phyloP scores from a whole-genome alignment of 2,888 invertebrate genomes.

The Megalurothrips usitatus region DNA sequence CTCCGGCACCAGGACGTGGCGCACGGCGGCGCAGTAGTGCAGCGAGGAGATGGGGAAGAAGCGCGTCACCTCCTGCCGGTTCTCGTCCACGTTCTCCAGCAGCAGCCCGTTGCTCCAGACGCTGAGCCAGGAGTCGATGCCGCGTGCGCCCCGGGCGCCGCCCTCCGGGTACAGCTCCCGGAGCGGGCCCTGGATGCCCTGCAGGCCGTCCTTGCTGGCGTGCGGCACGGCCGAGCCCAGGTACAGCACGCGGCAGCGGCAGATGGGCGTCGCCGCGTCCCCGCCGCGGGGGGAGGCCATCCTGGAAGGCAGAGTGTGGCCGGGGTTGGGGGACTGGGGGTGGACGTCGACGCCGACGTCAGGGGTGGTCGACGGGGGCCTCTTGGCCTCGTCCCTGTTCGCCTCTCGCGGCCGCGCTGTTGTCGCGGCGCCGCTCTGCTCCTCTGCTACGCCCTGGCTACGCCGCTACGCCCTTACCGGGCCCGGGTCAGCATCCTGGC shows the following conservation, averaged over 20 bases:
- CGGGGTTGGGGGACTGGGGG: not conserved
- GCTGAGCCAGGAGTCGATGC: slow-evolving; percentile 93
- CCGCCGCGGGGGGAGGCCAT: slow-evolving; percentile 33
- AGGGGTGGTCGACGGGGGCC: not conserved
- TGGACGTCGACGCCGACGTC: not conserved
- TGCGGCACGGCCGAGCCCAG: slow-evolving; percentile 95
- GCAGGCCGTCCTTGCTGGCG: slow-evolving; percentile 94
- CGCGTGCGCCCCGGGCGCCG: slow-evolving; percentile 79
- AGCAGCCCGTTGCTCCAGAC: slow-evolving; percentile 96
- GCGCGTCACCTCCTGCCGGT: slow-evolving; percentile 86
- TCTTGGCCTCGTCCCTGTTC: not conserved
- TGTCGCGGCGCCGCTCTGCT: not conserved
- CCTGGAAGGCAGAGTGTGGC: not conserved
- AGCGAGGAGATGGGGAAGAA: slow-evolving; percentile 94
- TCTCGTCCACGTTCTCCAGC: slow-evolving; percentile 93
- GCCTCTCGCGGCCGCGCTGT: not conserved
- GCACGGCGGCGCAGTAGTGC: slow-evolving; percentile 93
- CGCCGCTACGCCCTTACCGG: not conserved
- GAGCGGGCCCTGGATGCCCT: slow-evolving; percentile 95
- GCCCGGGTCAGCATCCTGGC: slow-evolving; percentile 23
- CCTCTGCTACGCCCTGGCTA: not conserved
- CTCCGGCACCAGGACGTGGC: slow-evolving; percentile 71
- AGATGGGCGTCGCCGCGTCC: slow-evolving; percentile 84
- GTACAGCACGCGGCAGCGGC: slow-evolving; percentile 93
- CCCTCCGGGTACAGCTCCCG: slow-evolving; percentile 94